These are phyloP conservation scores for Mus spretus DNA, from an alignment of 2,797 vertebrate species.

Conservation along the genomic window DNA sequence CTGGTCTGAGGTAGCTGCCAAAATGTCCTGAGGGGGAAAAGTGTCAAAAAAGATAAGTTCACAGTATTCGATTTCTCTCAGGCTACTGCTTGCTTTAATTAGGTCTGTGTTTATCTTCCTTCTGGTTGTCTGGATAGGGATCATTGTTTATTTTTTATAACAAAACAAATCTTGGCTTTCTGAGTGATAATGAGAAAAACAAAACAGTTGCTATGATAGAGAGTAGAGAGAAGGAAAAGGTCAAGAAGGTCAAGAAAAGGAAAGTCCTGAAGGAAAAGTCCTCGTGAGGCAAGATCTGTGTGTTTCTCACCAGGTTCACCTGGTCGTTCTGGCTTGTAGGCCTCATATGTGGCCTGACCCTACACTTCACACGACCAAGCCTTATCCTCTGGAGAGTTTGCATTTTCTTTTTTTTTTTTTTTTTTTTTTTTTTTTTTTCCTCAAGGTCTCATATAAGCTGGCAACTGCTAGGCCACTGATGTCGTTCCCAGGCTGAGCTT, in stretches of 20 bases:
- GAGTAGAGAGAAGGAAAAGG: neutral
- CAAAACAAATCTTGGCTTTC: constrained; percentile 5
- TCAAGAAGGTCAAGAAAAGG: neutral
- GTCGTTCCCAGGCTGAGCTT: too few species aligned
- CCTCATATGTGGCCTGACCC: too few species aligned
- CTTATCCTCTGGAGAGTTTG: neutral
- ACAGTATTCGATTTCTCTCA: neutral
- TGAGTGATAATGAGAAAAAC: neutral
- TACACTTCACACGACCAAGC: neutral
- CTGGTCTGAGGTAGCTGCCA: neutral
- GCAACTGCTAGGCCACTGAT: too few species aligned
- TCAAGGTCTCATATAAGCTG: neutral
- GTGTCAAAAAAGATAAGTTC: neutral
- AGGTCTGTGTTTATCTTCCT: constrained; percentile 24
- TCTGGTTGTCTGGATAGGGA: neutral
- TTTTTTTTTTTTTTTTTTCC: too few species aligned
- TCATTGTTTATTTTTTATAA: constrained; percentile 44
- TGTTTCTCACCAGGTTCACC: rapidly evolving
- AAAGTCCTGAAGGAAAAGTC: neutral
- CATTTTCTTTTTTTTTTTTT: too few species aligned
- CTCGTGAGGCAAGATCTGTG: too few species aligned
- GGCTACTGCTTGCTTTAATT: constrained; percentile 17
- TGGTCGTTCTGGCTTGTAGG: neutral
- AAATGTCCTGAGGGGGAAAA: neutral
- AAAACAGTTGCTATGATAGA: neutral